Conservation (phyloP, 1,140 invertebrate genomes). For the Halictus rubicundus region DNA sequence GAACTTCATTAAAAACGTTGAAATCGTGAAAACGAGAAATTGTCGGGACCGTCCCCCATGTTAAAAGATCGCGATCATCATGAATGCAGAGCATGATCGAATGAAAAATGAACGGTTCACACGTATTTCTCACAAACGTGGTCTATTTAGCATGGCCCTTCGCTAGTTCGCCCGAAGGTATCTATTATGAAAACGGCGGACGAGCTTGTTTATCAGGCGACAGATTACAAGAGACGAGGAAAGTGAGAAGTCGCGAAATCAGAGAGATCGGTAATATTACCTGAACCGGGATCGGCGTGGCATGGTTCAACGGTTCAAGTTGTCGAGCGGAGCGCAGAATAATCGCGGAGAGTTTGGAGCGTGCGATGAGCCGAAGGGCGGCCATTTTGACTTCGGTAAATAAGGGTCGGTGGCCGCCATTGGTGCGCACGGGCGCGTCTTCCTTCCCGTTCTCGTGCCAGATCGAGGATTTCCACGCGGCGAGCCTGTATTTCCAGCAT, state of each 20-base stretch:
- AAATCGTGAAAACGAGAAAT: neutral
- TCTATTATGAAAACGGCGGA: neutral
- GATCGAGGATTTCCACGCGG: slow-evolving; percentile 39
- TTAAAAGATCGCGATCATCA: neutral
- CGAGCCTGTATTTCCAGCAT: slow-evolving; percentile 26
- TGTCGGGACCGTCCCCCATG: neutral
- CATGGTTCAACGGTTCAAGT: neutral
- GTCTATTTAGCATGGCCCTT: slow-evolving; percentile 26
- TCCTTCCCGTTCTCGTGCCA: slow-evolving; percentile 65
- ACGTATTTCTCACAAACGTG: neutral
- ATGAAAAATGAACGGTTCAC: neutral
- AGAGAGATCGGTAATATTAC: slow-evolving; percentile 25
- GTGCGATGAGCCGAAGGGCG: slow-evolving; percentile 72
- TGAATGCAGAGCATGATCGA: too few species aligned
- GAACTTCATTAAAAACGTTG: neutral
- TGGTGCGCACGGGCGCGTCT: slow-evolving; percentile 77
- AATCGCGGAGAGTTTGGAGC: slow-evolving; percentile 50
- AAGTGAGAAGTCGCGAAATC: neutral
- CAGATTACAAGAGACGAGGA: neutral
- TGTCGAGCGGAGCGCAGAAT: neutral
- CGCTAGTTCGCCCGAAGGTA: slow-evolving; percentile 14
- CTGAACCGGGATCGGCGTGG: slow-evolving; percentile 19
- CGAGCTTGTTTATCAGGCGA: too few species aligned
- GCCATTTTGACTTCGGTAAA: slow-evolving; percentile 76
- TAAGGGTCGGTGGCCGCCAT: slow-evolving; percentile 77